Conservation (phyloP, 1,140 invertebrate species). For the Macrobrachium nipponense region DNA sequence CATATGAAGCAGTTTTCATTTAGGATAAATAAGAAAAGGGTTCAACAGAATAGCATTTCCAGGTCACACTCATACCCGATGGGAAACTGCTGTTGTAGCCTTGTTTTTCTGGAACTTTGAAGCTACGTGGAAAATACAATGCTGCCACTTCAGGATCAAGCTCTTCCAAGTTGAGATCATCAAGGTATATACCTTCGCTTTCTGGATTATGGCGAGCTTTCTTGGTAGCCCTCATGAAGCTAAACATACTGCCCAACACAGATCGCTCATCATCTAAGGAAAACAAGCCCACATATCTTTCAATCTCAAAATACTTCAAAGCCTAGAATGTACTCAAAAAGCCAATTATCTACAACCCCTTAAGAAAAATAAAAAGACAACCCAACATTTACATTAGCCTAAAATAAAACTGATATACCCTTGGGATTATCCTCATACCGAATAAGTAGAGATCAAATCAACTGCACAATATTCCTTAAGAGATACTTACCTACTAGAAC, state of each 20-base stretch:
- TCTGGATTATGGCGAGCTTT: conserved; percentile 78
- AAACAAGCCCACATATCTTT: conserved; percentile 42
- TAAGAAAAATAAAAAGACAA: background rate
- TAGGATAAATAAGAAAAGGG: no score
- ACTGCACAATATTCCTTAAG: background rate
- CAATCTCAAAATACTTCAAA: conserved; percentile 17
- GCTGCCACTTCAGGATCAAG: conserved; percentile 91
- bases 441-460: background rate
- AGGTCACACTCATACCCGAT: conserved; percentile 21
- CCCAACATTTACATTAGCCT: background rate
- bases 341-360: no score
- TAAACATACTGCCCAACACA: conserved; percentile 90
- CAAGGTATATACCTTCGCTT: conserved; percentile 90
- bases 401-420: background rate
- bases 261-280: conserved; percentile 76
- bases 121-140: conserved; percentile 82
- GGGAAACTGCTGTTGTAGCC: conserved; percentile 43
- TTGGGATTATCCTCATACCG: background rate
- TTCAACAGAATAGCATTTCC: background rate
- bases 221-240: conserved; percentile 88
- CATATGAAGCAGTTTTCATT: no score
- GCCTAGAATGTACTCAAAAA: no score
- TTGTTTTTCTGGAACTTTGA: conserved; percentile 42
- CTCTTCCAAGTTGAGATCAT: conserved; percentile 88
- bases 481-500: background rate